Conservation (phyloP, 2,113 vertebrate genomes). For the Brachirus orientalis region DNA sequence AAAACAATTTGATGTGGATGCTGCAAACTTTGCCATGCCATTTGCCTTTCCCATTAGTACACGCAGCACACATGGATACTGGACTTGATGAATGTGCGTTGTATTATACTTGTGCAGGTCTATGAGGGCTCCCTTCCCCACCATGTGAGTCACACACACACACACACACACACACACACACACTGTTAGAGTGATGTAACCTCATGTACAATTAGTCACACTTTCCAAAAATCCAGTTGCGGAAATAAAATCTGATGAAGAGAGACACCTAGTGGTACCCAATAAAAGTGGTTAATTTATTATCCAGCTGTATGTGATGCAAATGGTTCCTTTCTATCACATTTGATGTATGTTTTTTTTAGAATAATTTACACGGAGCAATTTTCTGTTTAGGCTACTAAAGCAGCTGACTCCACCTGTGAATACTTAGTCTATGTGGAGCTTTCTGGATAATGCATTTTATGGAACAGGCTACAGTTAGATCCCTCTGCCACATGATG, state of each 20-base stretch:
- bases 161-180: slow-evolving; percentile 1
- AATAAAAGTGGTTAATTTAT: slow-evolving; percentile 14
- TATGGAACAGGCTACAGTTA: slow-evolving; percentile 19
- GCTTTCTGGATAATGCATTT: background rate
- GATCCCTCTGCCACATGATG: slow-evolving; percentile 58
- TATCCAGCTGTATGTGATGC: background rate
- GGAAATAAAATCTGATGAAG: slow-evolving; percentile 31
- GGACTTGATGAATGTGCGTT: too few species aligned
- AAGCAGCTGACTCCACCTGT: too few species aligned
- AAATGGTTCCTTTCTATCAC: background rate
- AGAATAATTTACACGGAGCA: background rate
- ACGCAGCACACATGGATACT: background rate
- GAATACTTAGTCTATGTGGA: background rate
- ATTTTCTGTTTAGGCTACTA: too few species aligned
- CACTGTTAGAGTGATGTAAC: slow-evolving; percentile 26
- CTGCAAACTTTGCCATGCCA: background rate
- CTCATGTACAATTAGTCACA: slow-evolving; percentile 3
- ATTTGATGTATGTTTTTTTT: background rate
- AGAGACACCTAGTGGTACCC: slow-evolving; percentile 65
- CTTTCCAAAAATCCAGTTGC: slow-evolving; percentile 1
- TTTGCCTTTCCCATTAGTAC: background rate
- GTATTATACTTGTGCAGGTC: too few species aligned
- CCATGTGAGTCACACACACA: background rate
- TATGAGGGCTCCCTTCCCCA: background rate
- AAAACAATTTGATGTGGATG: background rate